These are phyloP conservation scores for Gymnocheta viridis DNA, from an alignment of 2,888 invertebrate species.

Conservation along the genomic window DNA sequence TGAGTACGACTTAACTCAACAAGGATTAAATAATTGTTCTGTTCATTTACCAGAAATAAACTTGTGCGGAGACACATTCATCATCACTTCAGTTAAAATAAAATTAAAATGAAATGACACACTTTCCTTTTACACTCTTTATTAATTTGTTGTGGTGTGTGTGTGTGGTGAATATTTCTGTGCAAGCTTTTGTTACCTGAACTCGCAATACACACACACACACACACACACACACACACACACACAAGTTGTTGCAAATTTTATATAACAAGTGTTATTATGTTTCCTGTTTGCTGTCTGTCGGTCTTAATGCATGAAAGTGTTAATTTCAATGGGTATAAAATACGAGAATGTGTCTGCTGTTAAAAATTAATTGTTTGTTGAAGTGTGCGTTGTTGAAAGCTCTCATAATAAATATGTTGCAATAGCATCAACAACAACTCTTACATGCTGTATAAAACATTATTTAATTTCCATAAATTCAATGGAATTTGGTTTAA, in stretches of 20 bases:
- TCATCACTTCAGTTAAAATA: neutral
- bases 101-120: neutral
- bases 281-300: conserved; percentile 4
- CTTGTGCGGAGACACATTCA: neutral
- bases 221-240: neutral
- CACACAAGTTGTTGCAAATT: neutral
- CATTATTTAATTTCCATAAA: neutral
- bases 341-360: neutral
- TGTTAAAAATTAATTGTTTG: conserved; percentile 38
- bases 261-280: neutral
- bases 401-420: neutral
- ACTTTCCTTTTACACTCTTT: neutral
- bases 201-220: neutral
- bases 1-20: too few species aligned
- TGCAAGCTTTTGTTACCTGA: too few species aligned
- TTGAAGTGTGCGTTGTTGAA: conserved; percentile 17
- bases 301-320: neutral
- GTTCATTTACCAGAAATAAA: neutral
- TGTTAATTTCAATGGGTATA: conserved; percentile 17
- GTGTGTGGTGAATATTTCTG: too few species aligned
- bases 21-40: neutral
- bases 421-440: neutral
- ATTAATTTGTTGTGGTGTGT: neutral
- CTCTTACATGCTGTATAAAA: neutral
- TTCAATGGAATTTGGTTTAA: neutral